A percentile compares a stretch with the other conserved stretches of the same genome.
Conservation (phyloP, 2,888 invertebrate genomes). For the Eumacrocentrus americanus region DNA sequence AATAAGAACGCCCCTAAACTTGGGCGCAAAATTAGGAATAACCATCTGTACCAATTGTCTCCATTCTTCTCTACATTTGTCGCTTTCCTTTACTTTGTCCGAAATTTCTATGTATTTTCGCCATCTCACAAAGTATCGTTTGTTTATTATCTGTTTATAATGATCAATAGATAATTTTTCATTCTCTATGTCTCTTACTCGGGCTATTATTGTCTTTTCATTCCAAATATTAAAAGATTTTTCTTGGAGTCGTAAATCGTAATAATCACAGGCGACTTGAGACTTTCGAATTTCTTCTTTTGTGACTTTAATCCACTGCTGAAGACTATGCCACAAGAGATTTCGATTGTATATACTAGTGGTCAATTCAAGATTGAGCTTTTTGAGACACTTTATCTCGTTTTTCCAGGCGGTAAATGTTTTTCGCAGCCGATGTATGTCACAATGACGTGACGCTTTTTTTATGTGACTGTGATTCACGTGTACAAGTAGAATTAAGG, state of each 20-base stretch:
- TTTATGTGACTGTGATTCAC: slow-evolving; percentile 41
- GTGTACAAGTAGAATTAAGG: slow-evolving; percentile 45
- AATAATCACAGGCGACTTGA: slow-evolving; percentile 77
- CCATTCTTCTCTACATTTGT: slow-evolving; percentile 49
- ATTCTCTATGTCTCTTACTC: slow-evolving; percentile 47
- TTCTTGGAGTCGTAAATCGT: slow-evolving; percentile 69
- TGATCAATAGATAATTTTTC: slow-evolving; percentile 39
- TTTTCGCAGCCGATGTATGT: slow-evolving; percentile 63
- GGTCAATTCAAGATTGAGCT: slow-evolving; percentile 42
- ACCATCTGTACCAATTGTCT: slow-evolving; percentile 52
- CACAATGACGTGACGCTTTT: slow-evolving; percentile 66
- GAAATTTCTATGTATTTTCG: slow-evolving; percentile 45
- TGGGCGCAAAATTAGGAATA: slow-evolving; percentile 54
- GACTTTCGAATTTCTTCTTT: slow-evolving; percentile 61
- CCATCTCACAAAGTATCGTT: slow-evolving; percentile 47
- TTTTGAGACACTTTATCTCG: slow-evolving; percentile 53
- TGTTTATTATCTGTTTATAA: slow-evolving; percentile 41
- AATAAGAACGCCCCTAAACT: slow-evolving; percentile 43
- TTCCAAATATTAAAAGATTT: slow-evolving; percentile 65
- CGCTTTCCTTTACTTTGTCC: slow-evolving; percentile 49
- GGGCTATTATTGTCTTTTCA: slow-evolving; percentile 60
- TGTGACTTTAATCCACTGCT: slow-evolving; percentile 42
- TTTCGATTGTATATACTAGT: slow-evolving; percentile 42
- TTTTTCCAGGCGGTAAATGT: slow-evolving; percentile 63
- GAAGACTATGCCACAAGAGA: slow-evolving; percentile 38